Conservation (phyloP, 2,888 invertebrate species). For the Baccha elongata region DNA sequence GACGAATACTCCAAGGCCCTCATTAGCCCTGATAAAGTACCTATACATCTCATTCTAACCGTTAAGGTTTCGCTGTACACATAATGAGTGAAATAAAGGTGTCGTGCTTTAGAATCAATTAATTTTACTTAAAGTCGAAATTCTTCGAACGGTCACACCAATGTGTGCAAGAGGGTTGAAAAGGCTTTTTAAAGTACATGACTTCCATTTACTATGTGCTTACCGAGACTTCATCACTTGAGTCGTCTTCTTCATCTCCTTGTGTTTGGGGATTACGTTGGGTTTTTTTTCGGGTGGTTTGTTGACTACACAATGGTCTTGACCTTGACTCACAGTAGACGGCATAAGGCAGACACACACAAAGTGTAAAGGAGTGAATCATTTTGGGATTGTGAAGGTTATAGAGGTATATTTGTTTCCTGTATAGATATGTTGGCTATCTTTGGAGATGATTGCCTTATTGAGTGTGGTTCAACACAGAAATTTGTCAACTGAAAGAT, state of each 20-base stretch:
- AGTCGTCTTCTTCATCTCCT: slow-evolving; percentile 72
- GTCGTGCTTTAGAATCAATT: no score
- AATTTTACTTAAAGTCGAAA: no score
- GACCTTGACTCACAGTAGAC: slow-evolving; percentile 73
- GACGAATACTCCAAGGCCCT: no score
- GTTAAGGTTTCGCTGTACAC: no score
- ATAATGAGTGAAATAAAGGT: no score
- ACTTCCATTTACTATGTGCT: slow-evolving; percentile 66
- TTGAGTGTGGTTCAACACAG: slow-evolving; percentile 58
- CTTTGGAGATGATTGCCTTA: slow-evolving; percentile 53
- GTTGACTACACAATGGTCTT: slow-evolving; percentile 73
- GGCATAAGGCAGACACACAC: slow-evolving; percentile 51
- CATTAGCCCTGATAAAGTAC: no score
- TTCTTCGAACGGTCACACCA: slow-evolving; percentile 3
- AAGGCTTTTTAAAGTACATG: slow-evolving; percentile 68
- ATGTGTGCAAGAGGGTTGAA: slow-evolving; percentile 40
- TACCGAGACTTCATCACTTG: slow-evolving; percentile 70
- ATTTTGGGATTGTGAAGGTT: slow-evolving; percentile 64
- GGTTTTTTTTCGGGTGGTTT: slow-evolving; percentile 56
- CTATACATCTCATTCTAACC: no score
- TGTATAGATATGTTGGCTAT: slow-evolving; percentile 51
- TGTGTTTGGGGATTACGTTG: slow-evolving; percentile 68
- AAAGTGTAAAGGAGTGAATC: slow-evolving; percentile 36
- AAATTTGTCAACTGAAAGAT: slow-evolving; percentile 50
- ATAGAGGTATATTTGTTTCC: slow-evolving; percentile 45